phyloP scores from a whole-genome alignment of 2,113 vertebrate species.

The Melanocharis versteri region DNA sequence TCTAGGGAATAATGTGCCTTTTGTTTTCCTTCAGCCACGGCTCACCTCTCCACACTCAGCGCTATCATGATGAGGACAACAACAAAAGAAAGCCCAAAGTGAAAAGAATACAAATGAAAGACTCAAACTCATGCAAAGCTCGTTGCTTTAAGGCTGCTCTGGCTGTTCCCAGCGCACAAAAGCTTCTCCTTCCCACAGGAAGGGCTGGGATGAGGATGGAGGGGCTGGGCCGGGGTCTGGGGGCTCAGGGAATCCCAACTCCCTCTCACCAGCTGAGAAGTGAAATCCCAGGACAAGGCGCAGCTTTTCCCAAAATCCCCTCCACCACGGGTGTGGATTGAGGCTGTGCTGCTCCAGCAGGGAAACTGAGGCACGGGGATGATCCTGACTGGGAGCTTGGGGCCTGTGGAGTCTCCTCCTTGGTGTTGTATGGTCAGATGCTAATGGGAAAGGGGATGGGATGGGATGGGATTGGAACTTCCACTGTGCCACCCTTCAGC shows the following conservation, averaged over 20 bases:
- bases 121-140: slow-evolving; percentile 16
- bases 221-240: neutral
- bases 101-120: neutral
- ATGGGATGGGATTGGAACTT: neutral
- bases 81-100: neutral
- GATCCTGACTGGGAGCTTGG: neutral
- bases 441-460: neutral
- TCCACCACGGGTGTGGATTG: accelerated
- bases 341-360: neutral
- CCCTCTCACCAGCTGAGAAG: neutral
- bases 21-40: neutral
- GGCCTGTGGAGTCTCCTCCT: neutral
- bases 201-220: neutral
- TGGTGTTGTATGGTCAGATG: accelerated
- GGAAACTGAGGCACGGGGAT: slow-evolving; percentile 7
- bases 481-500: neutral
- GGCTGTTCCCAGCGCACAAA: neutral
- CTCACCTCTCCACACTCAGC: neutral
- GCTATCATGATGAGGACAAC: neutral
- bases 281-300: neutral
- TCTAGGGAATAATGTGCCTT: neutral
- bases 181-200: neutral
- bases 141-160: slow-evolving; percentile 26
- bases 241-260: neutral
- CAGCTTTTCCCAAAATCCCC: neutral